Percentiles rank a stretch among this genome's conserved stretches.
Evolutionary conservation across 2,797 vertebrate species (phyloP).

Genomic region (Sarcoramphus papa): DNA sequence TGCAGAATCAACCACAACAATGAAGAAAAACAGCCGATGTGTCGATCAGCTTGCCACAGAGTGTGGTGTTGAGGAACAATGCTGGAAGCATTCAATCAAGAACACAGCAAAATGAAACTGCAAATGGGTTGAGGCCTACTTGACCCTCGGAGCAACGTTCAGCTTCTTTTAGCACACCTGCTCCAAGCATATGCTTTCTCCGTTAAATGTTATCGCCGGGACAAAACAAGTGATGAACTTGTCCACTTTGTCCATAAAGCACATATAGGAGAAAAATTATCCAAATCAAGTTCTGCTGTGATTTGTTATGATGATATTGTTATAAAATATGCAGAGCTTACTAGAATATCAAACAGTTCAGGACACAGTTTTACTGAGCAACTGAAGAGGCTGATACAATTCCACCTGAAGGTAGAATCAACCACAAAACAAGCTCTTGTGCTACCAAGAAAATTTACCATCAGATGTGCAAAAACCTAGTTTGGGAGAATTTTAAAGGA

Average conservation of each 20-base stretch:
- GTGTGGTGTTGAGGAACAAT: background rate
- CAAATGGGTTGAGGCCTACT: background rate
- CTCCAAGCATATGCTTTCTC: background rate
- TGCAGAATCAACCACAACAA: background rate
- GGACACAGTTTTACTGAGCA: background rate
- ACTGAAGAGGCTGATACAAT: background rate
- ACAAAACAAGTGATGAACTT: background rate
- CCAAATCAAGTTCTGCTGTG: background rate
- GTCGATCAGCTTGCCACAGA: background rate
- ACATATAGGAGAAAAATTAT: background rate
- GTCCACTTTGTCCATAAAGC: background rate
- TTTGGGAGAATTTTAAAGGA: background rate
- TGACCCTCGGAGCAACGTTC: rapidly evolving
- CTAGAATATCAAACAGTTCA: background rate
- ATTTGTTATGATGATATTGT: background rate
- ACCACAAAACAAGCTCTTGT: background rate
- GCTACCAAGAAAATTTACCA: background rate
- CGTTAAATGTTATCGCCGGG: background rate
- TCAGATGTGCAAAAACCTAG: background rate
- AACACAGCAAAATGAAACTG: background rate
- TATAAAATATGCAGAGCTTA: background rate
- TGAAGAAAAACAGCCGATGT: background rate
- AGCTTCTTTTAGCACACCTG: background rate
- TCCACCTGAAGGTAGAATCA: background rate
- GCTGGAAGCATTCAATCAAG: background rate